Evolutionary conservation across 2,888 invertebrate genomes (phyloP).

Genomic region (Torymus auratus): DNA sequence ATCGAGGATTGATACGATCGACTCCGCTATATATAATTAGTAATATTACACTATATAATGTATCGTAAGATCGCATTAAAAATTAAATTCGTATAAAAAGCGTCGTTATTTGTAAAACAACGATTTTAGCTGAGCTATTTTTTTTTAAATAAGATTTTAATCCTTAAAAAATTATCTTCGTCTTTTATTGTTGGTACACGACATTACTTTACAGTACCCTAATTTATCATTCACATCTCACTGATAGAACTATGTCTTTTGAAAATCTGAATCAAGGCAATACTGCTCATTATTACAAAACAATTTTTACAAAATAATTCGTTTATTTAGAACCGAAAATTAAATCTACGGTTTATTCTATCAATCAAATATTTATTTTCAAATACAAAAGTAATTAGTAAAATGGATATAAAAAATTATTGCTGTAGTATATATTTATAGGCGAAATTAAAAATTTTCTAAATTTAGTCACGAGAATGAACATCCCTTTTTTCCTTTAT

Average conservation of each 20-base stretch:
- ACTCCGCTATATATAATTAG: conserved; percentile 53
- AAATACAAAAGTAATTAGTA: conserved; percentile 42
- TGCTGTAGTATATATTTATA: conserved; percentile 42
- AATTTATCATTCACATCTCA: conserved; percentile 46
- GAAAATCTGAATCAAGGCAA: conserved; percentile 50
- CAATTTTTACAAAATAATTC: conserved; percentile 56
- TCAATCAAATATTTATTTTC: conserved; percentile 44
- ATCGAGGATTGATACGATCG: conserved; percentile 67
- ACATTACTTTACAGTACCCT: conserved; percentile 47
- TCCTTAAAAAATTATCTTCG: conserved; percentile 72
- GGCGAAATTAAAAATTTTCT: conserved; percentile 37
- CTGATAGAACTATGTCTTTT: conserved; percentile 45
- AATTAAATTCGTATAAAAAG: conserved; percentile 77
- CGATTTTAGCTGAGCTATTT: conserved; percentile 69
- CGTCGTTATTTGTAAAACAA: conserved; percentile 71
- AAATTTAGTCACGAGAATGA: conserved; percentile 27
- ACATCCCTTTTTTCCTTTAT: conserved; percentile 19
- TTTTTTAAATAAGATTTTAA: conserved; percentile 70
- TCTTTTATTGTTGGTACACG: conserved; percentile 52
- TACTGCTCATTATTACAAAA: conserved; percentile 52
- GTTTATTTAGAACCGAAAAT: conserved; percentile 40
- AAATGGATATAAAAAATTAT: conserved; percentile 51
- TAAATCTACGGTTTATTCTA: conserved; percentile 51
- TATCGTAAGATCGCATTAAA: conserved; percentile 73
- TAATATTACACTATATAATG: conserved; percentile 69